Percentiles rank a stretch among this genome's conserved stretches.
Conservation (phyloP, 2,113 vertebrate genomes). For the Cyanoliseus patagonus region DNA sequence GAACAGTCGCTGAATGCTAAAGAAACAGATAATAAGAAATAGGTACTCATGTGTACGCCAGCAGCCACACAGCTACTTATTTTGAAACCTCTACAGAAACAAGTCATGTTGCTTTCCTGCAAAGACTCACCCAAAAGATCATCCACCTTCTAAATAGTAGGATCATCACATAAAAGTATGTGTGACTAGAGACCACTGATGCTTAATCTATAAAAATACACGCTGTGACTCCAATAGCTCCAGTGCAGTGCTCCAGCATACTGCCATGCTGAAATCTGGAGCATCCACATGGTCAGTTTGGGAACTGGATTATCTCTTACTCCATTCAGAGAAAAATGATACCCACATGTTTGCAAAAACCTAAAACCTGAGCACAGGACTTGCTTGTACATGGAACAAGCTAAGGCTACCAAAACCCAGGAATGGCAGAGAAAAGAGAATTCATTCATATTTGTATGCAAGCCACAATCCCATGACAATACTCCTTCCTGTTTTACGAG, state of each 20-base stretch:
- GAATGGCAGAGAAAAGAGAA: neutral
- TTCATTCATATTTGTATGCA: neutral
- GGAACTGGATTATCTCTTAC: neutral
- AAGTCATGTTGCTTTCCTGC: neutral
- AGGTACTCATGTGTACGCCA: neutral
- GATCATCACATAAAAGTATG: neutral
- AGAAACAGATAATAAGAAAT: neutral
- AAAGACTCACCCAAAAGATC: neutral
- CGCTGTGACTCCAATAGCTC: fast-evolving
- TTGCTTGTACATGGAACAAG: neutral
- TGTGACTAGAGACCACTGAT: neutral
- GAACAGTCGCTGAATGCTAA: neutral
- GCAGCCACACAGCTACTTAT: fast-evolving
- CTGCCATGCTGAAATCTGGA: fast-evolving
- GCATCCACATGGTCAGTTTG: neutral
- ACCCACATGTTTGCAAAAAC: neutral
- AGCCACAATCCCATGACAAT: neutral
- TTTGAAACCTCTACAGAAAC: neutral
- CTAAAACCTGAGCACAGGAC: neutral
- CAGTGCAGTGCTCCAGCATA: neutral
- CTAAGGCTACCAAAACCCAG: neutral
- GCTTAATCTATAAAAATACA: neutral
- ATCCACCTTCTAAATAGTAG: neutral
- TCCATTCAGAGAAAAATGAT: neutral
- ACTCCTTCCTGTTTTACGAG: neutral